These are phyloP conservation scores for Champsocephalus esox DNA, from an alignment of 2,797 vertebrate species.

Conservation along the genomic window DNA sequence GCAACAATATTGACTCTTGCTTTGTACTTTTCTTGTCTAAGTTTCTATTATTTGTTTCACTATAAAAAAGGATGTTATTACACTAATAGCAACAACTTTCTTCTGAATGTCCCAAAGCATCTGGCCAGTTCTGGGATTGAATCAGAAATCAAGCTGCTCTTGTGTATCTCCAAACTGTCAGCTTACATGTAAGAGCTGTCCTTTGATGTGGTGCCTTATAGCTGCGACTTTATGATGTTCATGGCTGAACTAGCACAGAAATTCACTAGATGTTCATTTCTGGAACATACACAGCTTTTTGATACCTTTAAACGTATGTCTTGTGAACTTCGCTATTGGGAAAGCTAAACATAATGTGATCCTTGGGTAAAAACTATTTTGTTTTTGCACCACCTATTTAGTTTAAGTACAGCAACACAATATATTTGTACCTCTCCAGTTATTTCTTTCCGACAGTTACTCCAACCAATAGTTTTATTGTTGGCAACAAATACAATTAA, in stretches of 20 bases:
- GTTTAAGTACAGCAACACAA: too few relatives aligned
- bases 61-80: constrained; percentile 4
- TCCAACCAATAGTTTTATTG: neutral
- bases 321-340: constrained; percentile 6
- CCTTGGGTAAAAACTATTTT: constrained; percentile 4
- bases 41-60: neutral
- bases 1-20: neutral
- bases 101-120: constrained; percentile 8
- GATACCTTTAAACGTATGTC: constrained; percentile 16
- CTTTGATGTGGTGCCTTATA: constrained; percentile 49
- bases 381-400: neutral
- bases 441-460: neutral
- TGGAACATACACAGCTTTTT: constrained; percentile 18
- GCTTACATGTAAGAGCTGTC: constrained; percentile 1
- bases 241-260: constrained; percentile 1
- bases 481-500: neutral
- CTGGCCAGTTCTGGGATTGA: constrained; percentile 16
- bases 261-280: constrained; percentile 31
- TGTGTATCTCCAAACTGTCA: constrained; percentile 17
- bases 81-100: neutral
- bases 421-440: neutral
- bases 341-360: constrained; percentile 22
- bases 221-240: constrained; percentile 35
- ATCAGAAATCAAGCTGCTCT: constrained; percentile 15
- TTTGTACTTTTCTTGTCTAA: neutral